Base-by-base conservation (phyloP, 2,113 vertebrate species). In the Malurus cyaneus region DNA sequence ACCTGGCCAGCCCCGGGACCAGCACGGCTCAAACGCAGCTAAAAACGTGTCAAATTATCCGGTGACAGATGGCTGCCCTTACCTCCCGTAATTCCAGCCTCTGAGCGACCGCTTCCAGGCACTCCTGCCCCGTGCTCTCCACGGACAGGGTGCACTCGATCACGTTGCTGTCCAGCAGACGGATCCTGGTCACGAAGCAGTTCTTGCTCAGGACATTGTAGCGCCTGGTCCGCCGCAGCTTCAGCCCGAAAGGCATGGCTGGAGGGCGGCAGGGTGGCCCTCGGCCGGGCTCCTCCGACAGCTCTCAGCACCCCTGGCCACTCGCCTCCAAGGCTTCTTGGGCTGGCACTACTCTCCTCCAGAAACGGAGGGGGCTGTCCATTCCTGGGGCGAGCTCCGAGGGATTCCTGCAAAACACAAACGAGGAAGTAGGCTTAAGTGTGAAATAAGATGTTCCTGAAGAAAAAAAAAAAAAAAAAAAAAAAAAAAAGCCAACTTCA, bases 161-260 rank as follows among this genome's bases (percentile, higher is more conserved):
- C 70, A 98, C 98, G 23, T 95, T 98, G 98, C 71, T 98, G 98
- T 99, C 98, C 98, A 99, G 93, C 93, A 99, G 98, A 82, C 98
- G 98, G 92, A 99, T 99, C 78, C 98, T 98, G 1, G 98, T 99
- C 96, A 99, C 99, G 50, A 99, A 99, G 97, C 98, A 99, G 97
- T 99, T 99, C 98, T 99, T 99, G 98, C 98, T 99, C 92, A 99
- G 93, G 94, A 99, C 99, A 0, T 99, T 99, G 98, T 99, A 99
- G 97, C 99, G 99, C 93, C 99, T 97, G 13, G 99, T 99, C 87
- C 99, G 98, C 82, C 98, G 98, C 79, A 99, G 97, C 91, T 99
- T 99, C 95, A 99, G 97, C 87, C 99, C 98, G 87, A 99, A 99
- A 92, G 99, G 99, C 99, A 99, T 99, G 98, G 97, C 96, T 98